Evolutionary conservation across 1,140 invertebrate genomes (phyloP).

Genomic region (Aphaenogaster rudis): DNA sequence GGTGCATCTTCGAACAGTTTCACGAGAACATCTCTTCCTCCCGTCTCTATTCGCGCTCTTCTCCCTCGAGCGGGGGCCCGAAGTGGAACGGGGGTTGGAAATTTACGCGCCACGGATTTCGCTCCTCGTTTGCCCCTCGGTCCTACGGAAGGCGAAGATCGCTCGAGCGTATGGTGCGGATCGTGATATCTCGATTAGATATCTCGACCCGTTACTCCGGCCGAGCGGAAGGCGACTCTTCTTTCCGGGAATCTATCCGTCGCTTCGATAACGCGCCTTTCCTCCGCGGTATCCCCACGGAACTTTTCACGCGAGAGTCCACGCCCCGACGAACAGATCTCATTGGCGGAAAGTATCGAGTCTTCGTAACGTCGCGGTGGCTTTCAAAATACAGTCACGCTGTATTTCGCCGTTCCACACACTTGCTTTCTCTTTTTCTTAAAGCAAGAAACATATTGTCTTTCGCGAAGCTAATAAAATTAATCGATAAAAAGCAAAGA

Average conservation of each 20-base stretch:
- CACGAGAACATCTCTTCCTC: constrained; percentile 44
- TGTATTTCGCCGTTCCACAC: background rate
- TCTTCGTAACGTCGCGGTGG: background rate
- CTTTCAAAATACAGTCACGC: background rate
- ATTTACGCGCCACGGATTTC: constrained; percentile 76
- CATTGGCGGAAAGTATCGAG: constrained; percentile 21
- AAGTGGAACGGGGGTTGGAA: constrained; percentile 42
- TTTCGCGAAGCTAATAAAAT: background rate
- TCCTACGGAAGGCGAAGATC: constrained; percentile 68
- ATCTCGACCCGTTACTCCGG: constrained; percentile 52
- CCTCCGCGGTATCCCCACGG: background rate
- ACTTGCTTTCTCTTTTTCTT: background rate
- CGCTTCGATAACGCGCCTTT: constrained; percentile 22
- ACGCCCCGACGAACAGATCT: constrained; percentile 12
- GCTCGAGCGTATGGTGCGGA: constrained; percentile 63
- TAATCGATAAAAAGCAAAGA: background rate
- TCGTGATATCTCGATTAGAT: constrained; percentile 74
- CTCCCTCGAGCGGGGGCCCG: background rate
- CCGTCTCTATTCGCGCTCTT: background rate
- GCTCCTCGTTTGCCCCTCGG: constrained; percentile 69
- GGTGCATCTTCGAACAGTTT: constrained; percentile 59
- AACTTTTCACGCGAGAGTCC: constrained; percentile 33
- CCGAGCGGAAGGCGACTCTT: constrained; percentile 63
- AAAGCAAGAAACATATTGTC: background rate
- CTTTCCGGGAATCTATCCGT: constrained; percentile 48